These are phyloP conservation scores for Corythornis vintsioides DNA, from an alignment of 2,113 vertebrate genomes.

Conservation along the genomic window DNA sequence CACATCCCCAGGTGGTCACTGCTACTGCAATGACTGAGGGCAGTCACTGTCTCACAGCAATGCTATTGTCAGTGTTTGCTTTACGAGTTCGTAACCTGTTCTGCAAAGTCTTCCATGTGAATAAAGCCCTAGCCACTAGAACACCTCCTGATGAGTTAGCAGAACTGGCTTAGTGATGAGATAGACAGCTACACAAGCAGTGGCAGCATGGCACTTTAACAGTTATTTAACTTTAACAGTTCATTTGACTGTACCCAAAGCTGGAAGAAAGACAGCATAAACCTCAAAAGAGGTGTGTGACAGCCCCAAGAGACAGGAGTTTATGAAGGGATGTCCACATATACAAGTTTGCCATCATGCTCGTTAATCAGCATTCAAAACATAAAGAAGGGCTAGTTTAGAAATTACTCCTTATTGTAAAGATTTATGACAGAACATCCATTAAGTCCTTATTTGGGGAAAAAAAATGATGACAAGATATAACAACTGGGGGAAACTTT, in stretches of 20 bases:
- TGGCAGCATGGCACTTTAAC: not conserved
- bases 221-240: not conserved
- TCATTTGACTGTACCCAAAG: not conserved
- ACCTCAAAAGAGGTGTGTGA: not conserved
- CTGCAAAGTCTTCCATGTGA: not conserved
- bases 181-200: not conserved
- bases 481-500: not conserved
- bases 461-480: not conserved
- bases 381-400: not conserved
- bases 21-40: fast-evolving
- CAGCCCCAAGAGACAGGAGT: fast-evolving
- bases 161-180: not conserved
- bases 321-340: not conserved
- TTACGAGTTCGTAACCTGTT: not conserved
- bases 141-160: not conserved
- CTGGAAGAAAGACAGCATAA: not conserved
- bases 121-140: not conserved
- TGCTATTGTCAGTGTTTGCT: not conserved
- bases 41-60: not conserved
- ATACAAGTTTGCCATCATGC: not conserved
- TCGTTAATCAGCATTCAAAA: not conserved
- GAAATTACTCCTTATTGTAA: not conserved
- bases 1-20: not conserved
- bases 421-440: not conserved
- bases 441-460: not conserved